These are phyloP conservation scores for Periophthalmus modestus DNA, from an alignment of 2,113 vertebrate species.

Conservation along the genomic window DNA sequence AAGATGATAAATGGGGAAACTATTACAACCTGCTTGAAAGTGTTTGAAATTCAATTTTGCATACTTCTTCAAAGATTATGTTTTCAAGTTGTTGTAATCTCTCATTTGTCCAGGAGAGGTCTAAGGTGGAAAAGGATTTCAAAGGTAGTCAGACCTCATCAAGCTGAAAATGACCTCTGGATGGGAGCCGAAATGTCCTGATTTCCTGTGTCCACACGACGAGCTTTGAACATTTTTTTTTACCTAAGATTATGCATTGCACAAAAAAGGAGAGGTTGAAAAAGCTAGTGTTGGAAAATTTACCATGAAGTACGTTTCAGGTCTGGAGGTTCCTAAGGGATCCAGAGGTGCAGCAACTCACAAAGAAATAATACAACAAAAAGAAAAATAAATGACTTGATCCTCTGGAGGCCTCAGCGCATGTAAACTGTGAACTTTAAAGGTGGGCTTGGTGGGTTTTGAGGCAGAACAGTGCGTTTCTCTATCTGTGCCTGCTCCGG, in stretches of 20 bases:
- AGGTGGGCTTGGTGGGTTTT: neutral
- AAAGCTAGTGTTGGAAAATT: constrained; percentile 1
- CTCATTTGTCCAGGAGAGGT: too few relatives aligned
- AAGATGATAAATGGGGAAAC: too few relatives aligned
- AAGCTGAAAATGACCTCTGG: too few relatives aligned
- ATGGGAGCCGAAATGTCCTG: too few relatives aligned
- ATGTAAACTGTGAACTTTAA: constrained; percentile 10
- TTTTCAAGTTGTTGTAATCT: too few relatives aligned
- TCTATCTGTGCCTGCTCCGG: neutral
- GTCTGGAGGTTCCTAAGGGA: neutral
- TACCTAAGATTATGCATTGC: neutral
- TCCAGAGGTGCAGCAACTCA: constrained; percentile 13
- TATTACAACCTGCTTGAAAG: too few relatives aligned
- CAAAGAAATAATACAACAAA: constrained; percentile 33
- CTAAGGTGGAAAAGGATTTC: too few relatives aligned
- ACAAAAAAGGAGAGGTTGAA: neutral
- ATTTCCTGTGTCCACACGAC: too few relatives aligned
- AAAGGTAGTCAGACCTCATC: too few relatives aligned
- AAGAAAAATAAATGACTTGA: constrained; percentile 20
- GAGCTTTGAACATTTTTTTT: too few relatives aligned
- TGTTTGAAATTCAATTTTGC: too few relatives aligned
- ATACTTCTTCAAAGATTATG: too few relatives aligned
- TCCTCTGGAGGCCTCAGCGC: constrained; percentile 12
- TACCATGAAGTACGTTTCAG: neutral
- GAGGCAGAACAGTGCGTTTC: neutral